Percentiles rank a stretch among this genome's conserved stretches.
Conservation (phyloP, 2,113 vertebrate genomes). For the Hippocampus mohnikei region DNA sequence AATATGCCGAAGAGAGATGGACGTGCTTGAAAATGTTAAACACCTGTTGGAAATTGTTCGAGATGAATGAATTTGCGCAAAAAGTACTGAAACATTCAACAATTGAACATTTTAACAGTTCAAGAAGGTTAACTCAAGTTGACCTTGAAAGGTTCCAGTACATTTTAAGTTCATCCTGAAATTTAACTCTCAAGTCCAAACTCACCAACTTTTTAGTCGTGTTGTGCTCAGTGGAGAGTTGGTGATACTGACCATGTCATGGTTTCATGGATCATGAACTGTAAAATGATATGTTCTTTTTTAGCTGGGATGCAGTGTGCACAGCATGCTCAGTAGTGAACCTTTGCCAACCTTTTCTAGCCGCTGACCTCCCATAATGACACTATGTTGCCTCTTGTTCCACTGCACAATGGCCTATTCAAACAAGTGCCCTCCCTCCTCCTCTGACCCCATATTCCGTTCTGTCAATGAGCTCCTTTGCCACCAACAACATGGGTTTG, state of each 20-base stretch:
- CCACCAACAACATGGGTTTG: constrained; percentile 28
- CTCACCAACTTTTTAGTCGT: no score
- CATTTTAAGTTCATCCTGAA: no score
- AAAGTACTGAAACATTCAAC: no score
- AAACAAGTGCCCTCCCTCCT: constrained; percentile 68
- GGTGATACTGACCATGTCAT: not conserved
- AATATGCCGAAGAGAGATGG: no score
- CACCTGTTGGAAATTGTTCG: no score
- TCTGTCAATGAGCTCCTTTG: constrained; percentile 60
- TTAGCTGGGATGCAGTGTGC: constrained; percentile 11
- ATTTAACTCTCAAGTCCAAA: no score
- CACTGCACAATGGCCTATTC: constrained; percentile 70
- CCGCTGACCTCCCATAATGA: constrained; percentile 73
- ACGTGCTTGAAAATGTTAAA: no score
- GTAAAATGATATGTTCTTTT: not conserved
- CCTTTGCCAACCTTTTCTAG: constrained; percentile 71
- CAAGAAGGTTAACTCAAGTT: no score
- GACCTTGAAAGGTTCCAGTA: no score
- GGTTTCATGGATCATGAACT: not conserved
- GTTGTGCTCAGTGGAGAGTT: not conserved
- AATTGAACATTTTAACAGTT: no score
- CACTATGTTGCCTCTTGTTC: constrained; percentile 73
- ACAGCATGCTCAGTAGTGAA: constrained; percentile 65
- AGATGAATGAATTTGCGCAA: no score
- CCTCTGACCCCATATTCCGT: constrained; percentile 50